A percentile compares a stretch with the other conserved stretches of the same genome.
phyloP scores from a whole-genome alignment of 2,113 vertebrate species.

The Dolichotis patagonum region DNA sequence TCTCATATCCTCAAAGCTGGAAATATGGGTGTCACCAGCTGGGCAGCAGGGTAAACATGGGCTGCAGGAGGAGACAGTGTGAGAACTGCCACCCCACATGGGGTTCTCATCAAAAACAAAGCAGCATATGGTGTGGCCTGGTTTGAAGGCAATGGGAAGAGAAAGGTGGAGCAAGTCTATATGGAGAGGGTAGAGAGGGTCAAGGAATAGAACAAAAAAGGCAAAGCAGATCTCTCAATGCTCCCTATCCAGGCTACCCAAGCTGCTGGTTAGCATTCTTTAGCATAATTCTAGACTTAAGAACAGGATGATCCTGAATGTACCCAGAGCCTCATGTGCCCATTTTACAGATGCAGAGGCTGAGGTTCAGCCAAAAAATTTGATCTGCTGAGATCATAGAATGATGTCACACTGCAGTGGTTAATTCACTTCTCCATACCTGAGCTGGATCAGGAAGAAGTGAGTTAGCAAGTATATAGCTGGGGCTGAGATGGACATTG shows the following conservation, averaged over 20 bases:
- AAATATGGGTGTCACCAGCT: not conserved
- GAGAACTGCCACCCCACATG: conserved; percentile 13
- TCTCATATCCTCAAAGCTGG: conserved; percentile 22
- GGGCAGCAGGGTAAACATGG: conserved; percentile 54
- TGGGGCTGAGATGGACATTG: not conserved
- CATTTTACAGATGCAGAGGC: not conserved
- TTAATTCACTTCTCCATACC: not conserved
- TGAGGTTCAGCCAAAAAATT: not conserved
- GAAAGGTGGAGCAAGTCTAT: not conserved
- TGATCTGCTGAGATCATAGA: not conserved
- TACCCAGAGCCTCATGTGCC: not conserved
- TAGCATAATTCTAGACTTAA: not conserved
- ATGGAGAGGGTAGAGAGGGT: not conserved
- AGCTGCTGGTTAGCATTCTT: fast-evolving
- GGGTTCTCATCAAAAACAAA: conserved; percentile 38
- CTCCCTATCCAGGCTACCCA: not conserved
- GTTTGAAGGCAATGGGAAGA: not conserved
- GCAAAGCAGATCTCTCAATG: no score
- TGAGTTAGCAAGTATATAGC: not conserved
- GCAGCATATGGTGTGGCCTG: not conserved
- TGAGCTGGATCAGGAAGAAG: not conserved
- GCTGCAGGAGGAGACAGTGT: not conserved
- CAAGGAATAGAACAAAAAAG: not conserved
- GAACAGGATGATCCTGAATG: not conserved
- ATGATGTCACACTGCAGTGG: not conserved